Percentiles rank a stretch among this genome's conserved stretches.
Conservation (phyloP, 2,888 invertebrate species). For the Dexiosoma caninum region DNA sequence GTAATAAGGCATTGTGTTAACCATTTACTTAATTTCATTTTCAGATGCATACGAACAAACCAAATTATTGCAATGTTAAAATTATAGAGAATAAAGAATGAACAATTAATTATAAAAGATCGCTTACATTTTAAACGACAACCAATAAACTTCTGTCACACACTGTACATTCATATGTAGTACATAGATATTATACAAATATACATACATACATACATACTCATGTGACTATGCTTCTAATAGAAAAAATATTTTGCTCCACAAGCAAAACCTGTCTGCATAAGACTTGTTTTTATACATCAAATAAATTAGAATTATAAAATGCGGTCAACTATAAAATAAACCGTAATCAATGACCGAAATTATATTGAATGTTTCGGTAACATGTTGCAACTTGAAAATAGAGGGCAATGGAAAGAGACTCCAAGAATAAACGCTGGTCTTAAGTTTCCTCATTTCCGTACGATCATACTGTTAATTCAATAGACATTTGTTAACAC, state of each 20-base stretch:
- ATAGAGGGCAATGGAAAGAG: constrained; percentile 2
- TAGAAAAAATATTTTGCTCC: not conserved
- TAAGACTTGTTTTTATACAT: constrained; percentile 24
- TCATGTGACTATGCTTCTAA: too few relatives aligned
- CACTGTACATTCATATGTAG: too few relatives aligned
- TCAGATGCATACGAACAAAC: too few relatives aligned
- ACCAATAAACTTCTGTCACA: too few relatives aligned
- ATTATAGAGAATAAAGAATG: too few relatives aligned
- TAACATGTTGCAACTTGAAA: not conserved
- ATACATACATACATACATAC: too few relatives aligned
- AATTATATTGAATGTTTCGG: constrained; percentile 53
- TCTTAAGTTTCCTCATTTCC: constrained; percentile 38
- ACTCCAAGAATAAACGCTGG: constrained; percentile 21
- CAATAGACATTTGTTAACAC: not conserved
- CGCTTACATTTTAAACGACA: too few relatives aligned
- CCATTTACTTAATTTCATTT: too few relatives aligned
- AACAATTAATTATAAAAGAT: too few relatives aligned
- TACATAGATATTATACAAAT: too few relatives aligned
- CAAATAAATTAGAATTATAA: constrained; percentile 58
- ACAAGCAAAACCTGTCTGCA: constrained; percentile 27
- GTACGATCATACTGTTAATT: not conserved
- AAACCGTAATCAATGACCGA: constrained; percentile 66
- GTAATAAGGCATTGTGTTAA: too few relatives aligned
- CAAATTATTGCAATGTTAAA: too few relatives aligned
- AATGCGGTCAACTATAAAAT: constrained; percentile 65